These are phyloP conservation scores for Caenorhabditis remanei DNA, from an alignment of 1,140 invertebrate genomes.

Conservation along the genomic window DNA sequence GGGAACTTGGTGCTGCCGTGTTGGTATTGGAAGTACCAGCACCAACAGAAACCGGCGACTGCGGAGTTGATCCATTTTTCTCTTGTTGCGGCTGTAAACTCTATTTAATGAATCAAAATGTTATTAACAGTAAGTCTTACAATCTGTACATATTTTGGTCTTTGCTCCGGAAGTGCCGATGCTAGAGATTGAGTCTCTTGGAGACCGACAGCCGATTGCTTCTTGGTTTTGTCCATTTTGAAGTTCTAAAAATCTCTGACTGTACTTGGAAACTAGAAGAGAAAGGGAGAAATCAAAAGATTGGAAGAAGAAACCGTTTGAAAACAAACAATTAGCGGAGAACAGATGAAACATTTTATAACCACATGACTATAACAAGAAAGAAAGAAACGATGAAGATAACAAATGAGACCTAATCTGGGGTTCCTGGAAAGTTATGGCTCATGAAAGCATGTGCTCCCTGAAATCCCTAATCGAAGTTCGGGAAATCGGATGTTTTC, in stretches of 20 bases:
- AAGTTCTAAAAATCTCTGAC: background rate
- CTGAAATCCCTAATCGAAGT: no score
- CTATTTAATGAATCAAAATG: no score
- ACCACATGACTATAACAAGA: background rate
- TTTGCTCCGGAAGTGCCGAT: constrained; percentile 10
- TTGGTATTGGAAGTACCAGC: no score
- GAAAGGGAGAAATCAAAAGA: background rate
- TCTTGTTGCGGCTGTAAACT: no score
- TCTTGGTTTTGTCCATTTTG: constrained; percentile 1
- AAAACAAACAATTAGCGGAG: background rate
- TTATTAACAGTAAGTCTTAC: no score
- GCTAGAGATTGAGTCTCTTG: constrained; percentile 27
- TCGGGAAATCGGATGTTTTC: no score
- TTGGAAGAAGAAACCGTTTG: background rate
- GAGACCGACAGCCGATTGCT: background rate
- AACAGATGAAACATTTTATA: background rate
- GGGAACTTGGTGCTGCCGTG: no score
- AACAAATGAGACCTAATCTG: background rate
- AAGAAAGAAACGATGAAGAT: background rate
- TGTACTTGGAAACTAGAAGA: background rate
- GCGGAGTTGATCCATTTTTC: no score
- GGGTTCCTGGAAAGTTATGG: no score
- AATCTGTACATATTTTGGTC: no score
- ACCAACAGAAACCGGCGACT: no score
- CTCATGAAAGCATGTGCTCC: no score